These are phyloP conservation scores for Coenonympha arcania DNA, from an alignment of 2,888 invertebrate species.

Conservation along the genomic window DNA sequence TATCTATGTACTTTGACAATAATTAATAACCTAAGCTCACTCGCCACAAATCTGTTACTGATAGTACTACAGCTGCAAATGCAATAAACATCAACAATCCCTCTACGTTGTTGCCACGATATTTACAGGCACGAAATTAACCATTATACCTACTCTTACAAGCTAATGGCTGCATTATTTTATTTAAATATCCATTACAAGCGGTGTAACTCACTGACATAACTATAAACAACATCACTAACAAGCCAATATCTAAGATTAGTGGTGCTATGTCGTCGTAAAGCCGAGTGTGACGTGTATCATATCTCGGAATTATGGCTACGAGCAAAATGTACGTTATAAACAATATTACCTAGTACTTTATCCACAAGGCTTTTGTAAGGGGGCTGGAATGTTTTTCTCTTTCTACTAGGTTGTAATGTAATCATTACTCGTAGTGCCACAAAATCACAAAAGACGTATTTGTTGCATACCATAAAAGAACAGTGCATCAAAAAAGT, in stretches of 20 bases:
- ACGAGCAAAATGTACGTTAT: slow-evolving; percentile 24
- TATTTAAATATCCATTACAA: slow-evolving; percentile 27
- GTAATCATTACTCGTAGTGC: too few relatives aligned
- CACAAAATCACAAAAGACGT: too few relatives aligned
- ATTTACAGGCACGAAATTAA: slow-evolving; percentile 8
- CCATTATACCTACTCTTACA: slow-evolving; percentile 2
- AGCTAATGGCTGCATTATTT: slow-evolving; percentile 8
- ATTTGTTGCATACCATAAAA: too few relatives aligned
- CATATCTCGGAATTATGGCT: slow-evolving; percentile 55
- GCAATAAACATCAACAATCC: not conserved
- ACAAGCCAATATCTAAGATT: slow-evolving; percentile 64
- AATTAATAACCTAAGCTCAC: too few relatives aligned
- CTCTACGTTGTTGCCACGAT: not conserved
- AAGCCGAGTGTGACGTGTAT: slow-evolving; percentile 43
- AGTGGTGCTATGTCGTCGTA: slow-evolving; percentile 43
- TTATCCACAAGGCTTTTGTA: not conserved
- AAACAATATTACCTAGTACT: not conserved
- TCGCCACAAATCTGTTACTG: not conserved
- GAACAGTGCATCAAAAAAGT: too few relatives aligned
- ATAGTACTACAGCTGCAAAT: not conserved
- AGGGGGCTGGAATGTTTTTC: too few relatives aligned
- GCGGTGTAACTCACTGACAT: slow-evolving; percentile 28
- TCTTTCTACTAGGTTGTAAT: too few relatives aligned
- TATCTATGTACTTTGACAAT: too few relatives aligned
- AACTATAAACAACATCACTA: slow-evolving; percentile 39